A percentile compares a stretch with the other conserved stretches of the same genome.
Evolutionary conservation across 2,888 invertebrate genomes (phyloP).

Genomic region (Salpingus planirostris): DNA sequence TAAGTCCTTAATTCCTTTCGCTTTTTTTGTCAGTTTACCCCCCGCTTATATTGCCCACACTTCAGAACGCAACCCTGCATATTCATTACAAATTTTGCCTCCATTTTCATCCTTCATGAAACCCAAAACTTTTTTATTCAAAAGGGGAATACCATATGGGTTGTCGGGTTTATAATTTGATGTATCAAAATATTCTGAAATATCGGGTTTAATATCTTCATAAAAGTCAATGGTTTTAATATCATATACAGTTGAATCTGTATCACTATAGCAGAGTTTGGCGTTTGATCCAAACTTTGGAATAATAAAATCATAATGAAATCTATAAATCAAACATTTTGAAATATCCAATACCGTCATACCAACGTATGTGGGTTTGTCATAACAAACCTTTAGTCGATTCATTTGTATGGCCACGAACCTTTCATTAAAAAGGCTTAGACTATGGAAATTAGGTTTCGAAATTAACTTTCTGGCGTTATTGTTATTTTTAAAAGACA

Average conservation of each 20-base stretch:
- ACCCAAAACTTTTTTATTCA: slow-evolving; percentile 8
- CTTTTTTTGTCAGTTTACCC: slow-evolving; percentile 5
- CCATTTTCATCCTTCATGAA: slow-evolving; percentile 12
- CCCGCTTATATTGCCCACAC: too few species aligned
- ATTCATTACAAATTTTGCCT: too few species aligned
- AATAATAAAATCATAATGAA: slow-evolving; percentile 29
- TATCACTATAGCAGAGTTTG: slow-evolving; percentile 21
- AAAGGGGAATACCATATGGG: slow-evolving; percentile 5
- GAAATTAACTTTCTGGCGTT: slow-evolving; percentile 20
- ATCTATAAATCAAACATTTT: slow-evolving; percentile 32
- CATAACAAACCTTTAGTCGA: slow-evolving; percentile 18
- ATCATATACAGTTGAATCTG: too few species aligned
- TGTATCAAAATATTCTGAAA: slow-evolving; percentile 9
- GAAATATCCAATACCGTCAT: slow-evolving; percentile 30
- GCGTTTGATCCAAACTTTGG: slow-evolving; percentile 19
- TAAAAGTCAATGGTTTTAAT: too few species aligned
- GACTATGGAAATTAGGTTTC: slow-evolving; percentile 23
- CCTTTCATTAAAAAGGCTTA: slow-evolving; percentile 26
- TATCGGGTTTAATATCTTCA: slow-evolving; percentile 7
- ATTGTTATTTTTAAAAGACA: too few species aligned
- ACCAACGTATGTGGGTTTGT: slow-evolving; percentile 32
- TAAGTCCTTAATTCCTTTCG: slow-evolving; percentile 10
- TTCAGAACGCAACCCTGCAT: too few species aligned
- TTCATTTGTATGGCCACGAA: slow-evolving; percentile 27
- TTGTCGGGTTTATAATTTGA: slow-evolving; percentile 8